Base-by-base conservation (phyloP, 1,140 invertebrate species). In the Zaprionus nigranus region DNA sequence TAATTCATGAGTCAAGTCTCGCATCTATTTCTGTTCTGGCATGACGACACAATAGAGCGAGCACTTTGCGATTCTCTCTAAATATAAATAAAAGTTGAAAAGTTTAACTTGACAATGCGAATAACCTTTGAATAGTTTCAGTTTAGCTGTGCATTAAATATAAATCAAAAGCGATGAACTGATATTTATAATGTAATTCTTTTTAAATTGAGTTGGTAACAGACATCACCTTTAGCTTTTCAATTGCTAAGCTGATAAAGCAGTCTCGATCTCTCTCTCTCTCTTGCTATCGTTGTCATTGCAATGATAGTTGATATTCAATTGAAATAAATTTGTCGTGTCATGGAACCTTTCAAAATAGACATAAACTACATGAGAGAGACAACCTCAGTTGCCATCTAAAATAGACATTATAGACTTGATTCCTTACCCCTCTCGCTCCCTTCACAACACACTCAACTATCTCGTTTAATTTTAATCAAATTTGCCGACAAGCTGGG, bases 401-500 rank as follows among this genome's bases (percentile, higher is more conserved):
- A 51, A 51, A 28, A 17, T 49, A 20, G 3, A 28, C 11, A 51
- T 51, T 51, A 51, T 13, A 51, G 1, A 51, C 20, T 4, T 24
- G 46, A 51, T 51, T 51, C 22, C 46, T 7, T 12, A 3, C n/a
- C 38, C 9, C 40, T 2, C 40, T 43, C 13, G 1, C 13, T 5
- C 36, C 13, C 13, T 38, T 38, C 1, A 1, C 3, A 4, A 3
- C 12, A 36, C 34, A 34, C 30, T 34, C n/a, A 46, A 46, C 40
- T 46, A 17, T 46, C 40, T 17, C 20, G 12, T 20, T 30, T 49
- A 20, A 9, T 49, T 62, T 62, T 62, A 49, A 62, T 62, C 26
- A 63, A 63, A 51, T 63, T 51, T 20, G 5, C 17, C 40, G n/a
- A 46, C n/a, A 17, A 46, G 40, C 40, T 46, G 64, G 64, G 64